These are phyloP conservation scores for Melanocharis versteri DNA, from an alignment of 2,113 vertebrate genomes.

Conservation along the genomic window DNA sequence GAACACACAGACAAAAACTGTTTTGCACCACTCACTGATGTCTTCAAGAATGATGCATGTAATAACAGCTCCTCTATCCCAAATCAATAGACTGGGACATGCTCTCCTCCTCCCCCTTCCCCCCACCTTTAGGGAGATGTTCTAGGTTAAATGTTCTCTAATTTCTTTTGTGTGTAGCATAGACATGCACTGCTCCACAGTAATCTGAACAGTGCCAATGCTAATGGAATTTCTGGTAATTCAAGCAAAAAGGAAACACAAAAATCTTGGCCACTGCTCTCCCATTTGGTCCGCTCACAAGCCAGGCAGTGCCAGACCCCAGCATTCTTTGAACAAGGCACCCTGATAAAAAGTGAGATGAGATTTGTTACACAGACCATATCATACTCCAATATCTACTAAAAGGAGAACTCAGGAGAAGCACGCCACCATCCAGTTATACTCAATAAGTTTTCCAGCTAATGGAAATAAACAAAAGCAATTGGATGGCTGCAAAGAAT, in stretches of 20 bases:
- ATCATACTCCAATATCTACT: not conserved
- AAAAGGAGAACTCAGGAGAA: not conserved
- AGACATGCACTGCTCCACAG: not conserved
- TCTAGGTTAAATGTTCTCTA: not conserved
- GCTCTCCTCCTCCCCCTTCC: no score
- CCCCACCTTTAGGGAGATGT: fast-evolving
- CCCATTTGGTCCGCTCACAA: not conserved
- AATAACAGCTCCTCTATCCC: not conserved
- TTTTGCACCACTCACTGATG: not conserved
- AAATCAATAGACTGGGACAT: not conserved
- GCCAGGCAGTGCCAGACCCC: not conserved
- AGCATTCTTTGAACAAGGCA: not conserved
- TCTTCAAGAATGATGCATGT: not conserved
- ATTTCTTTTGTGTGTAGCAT: not conserved
- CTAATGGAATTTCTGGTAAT: not conserved
- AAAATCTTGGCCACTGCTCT: not conserved
- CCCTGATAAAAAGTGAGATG: not conserved
- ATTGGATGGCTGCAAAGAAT: not conserved
- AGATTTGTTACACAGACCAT: not conserved
- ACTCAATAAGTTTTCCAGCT: not conserved
- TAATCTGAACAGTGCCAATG: not conserved
- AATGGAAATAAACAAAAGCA: not conserved
- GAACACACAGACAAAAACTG: not conserved
- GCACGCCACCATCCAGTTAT: not conserved
- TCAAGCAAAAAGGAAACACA: not conserved